Percentiles rank a stretch among this genome's conserved stretches.
phyloP scores from a whole-genome alignment of 2,113 vertebrate species.

The Tragulus kanchil region DNA sequence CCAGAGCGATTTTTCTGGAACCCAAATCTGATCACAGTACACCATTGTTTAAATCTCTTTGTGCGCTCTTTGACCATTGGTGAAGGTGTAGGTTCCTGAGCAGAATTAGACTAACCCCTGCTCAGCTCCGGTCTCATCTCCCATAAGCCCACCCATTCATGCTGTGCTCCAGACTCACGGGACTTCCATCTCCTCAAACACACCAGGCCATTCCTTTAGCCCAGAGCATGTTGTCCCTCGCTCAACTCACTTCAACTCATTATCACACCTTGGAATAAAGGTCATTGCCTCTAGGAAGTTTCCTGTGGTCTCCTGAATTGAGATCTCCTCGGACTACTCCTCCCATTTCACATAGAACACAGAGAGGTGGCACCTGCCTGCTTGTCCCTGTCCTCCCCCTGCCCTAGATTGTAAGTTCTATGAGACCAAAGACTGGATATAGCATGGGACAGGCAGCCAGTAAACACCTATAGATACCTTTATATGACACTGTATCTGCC shows the following conservation, averaged over 20 bases:
- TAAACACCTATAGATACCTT: conserved; percentile 9
- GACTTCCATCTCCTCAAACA: neutral
- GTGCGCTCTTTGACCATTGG: neutral
- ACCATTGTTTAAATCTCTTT: neutral
- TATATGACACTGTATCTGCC: neutral
- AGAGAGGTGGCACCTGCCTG: neutral
- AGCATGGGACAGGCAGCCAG: neutral
- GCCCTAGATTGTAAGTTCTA: neutral
- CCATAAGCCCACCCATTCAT: neutral
- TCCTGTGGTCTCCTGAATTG: neutral
- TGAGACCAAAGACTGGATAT: neutral
- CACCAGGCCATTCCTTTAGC: neutral
- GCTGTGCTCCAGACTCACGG: neutral
- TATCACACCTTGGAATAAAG: neutral
- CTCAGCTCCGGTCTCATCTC: neutral
- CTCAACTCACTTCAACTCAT: neutral
- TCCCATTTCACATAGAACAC: neutral
- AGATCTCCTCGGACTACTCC: neutral
- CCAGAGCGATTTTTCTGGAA: conserved; percentile 6
- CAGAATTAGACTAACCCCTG: neutral
- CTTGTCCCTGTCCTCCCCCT: neutral
- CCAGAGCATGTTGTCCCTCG: neutral
- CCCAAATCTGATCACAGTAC: neutral
- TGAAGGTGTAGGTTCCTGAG: neutral
- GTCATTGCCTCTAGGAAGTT: neutral